Conservation (phyloP, 2,888 invertebrate species). For the Drosophila quinaria region DNA sequence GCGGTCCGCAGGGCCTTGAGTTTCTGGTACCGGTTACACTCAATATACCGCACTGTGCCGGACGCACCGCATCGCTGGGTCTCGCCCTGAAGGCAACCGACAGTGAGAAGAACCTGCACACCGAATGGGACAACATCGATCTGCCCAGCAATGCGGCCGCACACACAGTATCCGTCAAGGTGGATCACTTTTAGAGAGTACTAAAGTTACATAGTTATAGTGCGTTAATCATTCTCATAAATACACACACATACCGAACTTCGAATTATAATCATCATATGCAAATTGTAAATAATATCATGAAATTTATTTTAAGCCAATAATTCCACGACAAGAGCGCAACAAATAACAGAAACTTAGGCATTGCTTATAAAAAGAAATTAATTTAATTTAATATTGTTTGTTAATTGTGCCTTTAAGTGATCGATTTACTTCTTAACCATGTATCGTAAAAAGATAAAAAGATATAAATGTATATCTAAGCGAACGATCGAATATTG, state of each 20-base stretch:
- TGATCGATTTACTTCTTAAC: slow-evolving; percentile 57
- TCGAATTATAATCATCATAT: slow-evolving; percentile 28
- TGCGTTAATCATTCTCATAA: slow-evolving; percentile 7
- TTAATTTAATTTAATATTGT: slow-evolving; percentile 63
- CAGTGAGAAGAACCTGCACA: slow-evolving; percentile 93
- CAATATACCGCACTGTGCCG: slow-evolving; percentile 94
- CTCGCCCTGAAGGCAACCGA: slow-evolving; percentile 93
- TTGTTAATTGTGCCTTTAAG: slow-evolving; percentile 78
- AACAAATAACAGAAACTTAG: slow-evolving; percentile 37
- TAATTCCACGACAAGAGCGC: slow-evolving; percentile 57
- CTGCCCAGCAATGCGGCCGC: slow-evolving; percentile 93
- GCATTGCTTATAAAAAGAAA: slow-evolving; percentile 54
- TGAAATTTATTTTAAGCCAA: slow-evolving; percentile 40
- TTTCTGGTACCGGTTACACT: slow-evolving; percentile 96
- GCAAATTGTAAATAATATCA: slow-evolving; percentile 65
- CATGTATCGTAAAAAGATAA: slow-evolving; percentile 38
- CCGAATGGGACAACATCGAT: slow-evolving; percentile 94
- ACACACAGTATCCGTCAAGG: slow-evolving; percentile 95
- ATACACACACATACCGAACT: slow-evolving; percentile 9
- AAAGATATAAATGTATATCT: slow-evolving; percentile 3
- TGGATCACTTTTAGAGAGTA: slow-evolving; percentile 92
- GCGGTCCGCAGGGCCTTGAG: slow-evolving; percentile 96
- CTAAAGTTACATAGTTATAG: slow-evolving; percentile 41
- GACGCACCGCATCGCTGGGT: slow-evolving; percentile 91
- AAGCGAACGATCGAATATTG: slow-evolving; percentile 43